Evolutionary conservation across 2,113 vertebrate species (phyloP).

Genomic region (Paradoxurus hermaphroditus): DNA sequence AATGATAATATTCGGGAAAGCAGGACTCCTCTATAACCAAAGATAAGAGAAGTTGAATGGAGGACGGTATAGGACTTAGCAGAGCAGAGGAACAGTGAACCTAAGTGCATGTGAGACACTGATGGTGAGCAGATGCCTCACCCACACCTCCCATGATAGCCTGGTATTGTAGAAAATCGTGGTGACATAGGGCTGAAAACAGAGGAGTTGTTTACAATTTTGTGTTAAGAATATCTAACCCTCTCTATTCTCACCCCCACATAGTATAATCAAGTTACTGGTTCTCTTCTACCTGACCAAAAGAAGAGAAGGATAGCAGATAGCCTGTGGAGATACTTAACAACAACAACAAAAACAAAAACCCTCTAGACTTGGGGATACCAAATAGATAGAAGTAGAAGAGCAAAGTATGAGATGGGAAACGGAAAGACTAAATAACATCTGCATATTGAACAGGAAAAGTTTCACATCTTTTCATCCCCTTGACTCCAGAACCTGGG

Average conservation of each 20-base stretch:
- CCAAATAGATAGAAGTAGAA: background rate
- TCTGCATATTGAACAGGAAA: accelerated
- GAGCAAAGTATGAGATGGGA: background rate
- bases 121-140: background rate
- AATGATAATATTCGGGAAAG: background rate
- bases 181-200: background rate
- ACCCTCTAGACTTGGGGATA: background rate
- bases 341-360: no score
- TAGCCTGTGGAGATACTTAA: background rate
- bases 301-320: background rate
- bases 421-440: background rate
- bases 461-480: accelerated
- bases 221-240: background rate
- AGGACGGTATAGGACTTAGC: background rate
- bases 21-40: background rate
- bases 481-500: background rate
- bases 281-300: background rate
- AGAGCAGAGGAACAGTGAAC: background rate
- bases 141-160: background rate
- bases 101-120: accelerated
- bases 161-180: no score
- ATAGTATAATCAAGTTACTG: background rate
- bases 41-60: background rate
- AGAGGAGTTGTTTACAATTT: background rate
- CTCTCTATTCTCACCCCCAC: background rate